Base-by-base conservation (phyloP, 2,113 vertebrate species). In the Trichechus manatus region DNA sequence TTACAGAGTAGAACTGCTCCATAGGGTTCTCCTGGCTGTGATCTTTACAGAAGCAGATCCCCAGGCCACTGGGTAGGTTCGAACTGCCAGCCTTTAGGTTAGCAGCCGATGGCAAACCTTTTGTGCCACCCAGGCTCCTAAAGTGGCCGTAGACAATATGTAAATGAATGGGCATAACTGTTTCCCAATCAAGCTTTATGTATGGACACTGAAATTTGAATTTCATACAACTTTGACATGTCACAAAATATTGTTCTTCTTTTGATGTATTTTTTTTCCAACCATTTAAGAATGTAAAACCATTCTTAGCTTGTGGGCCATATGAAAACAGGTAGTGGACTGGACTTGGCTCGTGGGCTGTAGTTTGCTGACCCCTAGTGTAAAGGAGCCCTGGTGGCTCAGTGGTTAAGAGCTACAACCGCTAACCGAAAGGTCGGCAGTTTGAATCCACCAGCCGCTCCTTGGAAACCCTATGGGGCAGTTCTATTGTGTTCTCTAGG, bases 121-220 rank as follows among this genome's bases (percentile, higher is more conserved):
- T 13, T 36, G 10, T 22, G 17, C 20, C 33, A n/a, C n/a, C 2
- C 70, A 72, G n/a, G 10, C 10, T 68, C 31, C 64, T 13, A 31
- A 33, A 68, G 64, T 2, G 14, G 33, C 15, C n/a, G 5, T 0
- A 31, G 47, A 9, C 4, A 25, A 4, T 1, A 9, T 1, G 19
- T 19, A 47, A 27, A 19, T 5, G 6, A 56, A 63, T 14, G 42
- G 6, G 13, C 20, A 11, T 33, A 5, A 11, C 66, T 23, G 81
- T 42, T 8, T 17, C 68, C n/a, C 50, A 10, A 4, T 39, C 9
- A 27, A 3, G 59, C 27, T 44, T 81, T 33, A 84, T 44, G 39
- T 63, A 70, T 2, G 1, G 56, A 64, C 22, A 5, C 83, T 83
- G 33, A 89, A 64, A 74, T 79, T 75, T 13, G 88, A 88, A 86